Conservation (phyloP, 2,797 vertebrate genomes). For the Serranus cabrilla region DNA sequence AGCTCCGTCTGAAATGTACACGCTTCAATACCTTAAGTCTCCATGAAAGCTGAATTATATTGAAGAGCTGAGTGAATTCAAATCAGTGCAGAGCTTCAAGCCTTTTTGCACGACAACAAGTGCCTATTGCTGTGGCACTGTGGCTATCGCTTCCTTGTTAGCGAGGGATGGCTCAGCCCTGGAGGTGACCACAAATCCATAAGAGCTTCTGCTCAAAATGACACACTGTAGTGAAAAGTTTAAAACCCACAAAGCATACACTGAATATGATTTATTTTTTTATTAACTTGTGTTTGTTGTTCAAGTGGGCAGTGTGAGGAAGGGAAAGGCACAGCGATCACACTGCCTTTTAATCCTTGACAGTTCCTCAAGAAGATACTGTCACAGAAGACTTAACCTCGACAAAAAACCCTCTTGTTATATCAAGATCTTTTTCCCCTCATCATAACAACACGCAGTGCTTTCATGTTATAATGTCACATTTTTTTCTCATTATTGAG, state of each 20-base stretch:
- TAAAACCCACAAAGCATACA: background rate
- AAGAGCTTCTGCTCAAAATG: background rate
- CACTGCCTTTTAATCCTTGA: constrained; percentile 38
- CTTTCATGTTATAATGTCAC: constrained; percentile 47
- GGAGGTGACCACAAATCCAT: constrained; percentile 11
- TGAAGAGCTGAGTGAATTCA: constrained; percentile 17
- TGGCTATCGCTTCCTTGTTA: constrained; percentile 18
- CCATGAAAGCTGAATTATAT: constrained; percentile 30
- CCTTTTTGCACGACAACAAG: background rate
- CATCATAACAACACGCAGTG: constrained; percentile 17
- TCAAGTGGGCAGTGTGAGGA: background rate
- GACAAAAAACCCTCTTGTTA: background rate
- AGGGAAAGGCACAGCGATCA: constrained; percentile 3
- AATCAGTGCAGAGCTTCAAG: constrained; percentile 12
- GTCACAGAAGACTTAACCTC: constrained; percentile 22
- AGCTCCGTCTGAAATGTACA: constrained; percentile 17
- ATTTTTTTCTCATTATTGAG: constrained; percentile 41
- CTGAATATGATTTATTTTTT: background rate
- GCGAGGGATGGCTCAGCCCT: background rate
- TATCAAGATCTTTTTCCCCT: constrained; percentile 6
- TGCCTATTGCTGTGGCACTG: background rate
- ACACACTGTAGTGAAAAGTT: constrained; percentile 8
- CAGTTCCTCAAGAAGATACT: constrained; percentile 23
- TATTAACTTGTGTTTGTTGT: background rate
- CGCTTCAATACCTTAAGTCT: constrained; percentile 22